A percentile compares a stretch with the other conserved stretches of the same genome.
Evolutionary conservation across 2,888 invertebrate genomes (phyloP).

Genomic region (Tinea semifulvella): DNA sequence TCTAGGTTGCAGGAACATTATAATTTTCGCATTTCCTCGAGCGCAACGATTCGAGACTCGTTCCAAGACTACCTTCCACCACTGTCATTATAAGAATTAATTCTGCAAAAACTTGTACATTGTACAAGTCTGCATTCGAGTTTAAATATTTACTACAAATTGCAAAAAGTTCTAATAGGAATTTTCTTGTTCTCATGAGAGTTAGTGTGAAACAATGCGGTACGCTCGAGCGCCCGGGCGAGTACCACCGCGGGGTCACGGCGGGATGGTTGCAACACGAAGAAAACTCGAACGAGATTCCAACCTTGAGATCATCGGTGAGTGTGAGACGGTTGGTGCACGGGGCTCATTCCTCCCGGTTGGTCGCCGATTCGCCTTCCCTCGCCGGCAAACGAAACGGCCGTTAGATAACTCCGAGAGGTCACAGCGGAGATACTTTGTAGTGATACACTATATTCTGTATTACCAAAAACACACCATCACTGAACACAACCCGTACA

Average conservation of each 20-base stretch:
- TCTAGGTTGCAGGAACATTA: slow-evolving; percentile 6
- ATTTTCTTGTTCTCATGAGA: slow-evolving; percentile 11
- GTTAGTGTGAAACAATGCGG: slow-evolving; percentile 9
- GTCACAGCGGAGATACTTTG: slow-evolving; percentile 52
- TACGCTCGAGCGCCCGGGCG: slow-evolving; percentile 7
- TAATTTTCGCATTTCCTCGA: slow-evolving; percentile 8
- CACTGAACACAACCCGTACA: slow-evolving; percentile 57
- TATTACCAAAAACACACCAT: slow-evolving; percentile 63
- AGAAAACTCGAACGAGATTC: slow-evolving; percentile 29
- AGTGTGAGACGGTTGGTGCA: slow-evolving; percentile 54
- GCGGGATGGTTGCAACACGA: slow-evolving; percentile 6
- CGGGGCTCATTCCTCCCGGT: slow-evolving; percentile 67
- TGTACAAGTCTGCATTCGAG: slow-evolving; percentile 9
- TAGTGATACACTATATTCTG: slow-evolving; percentile 59
- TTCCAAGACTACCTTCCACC: too few species aligned
- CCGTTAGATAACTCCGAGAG: slow-evolving; percentile 54
- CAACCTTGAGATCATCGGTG: slow-evolving; percentile 67
- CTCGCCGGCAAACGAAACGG: slow-evolving; percentile 58
- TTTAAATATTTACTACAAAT: slow-evolving; percentile 9
- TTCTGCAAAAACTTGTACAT: slow-evolving; percentile 12
- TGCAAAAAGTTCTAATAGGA: slow-evolving; percentile 11
- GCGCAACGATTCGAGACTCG: slow-evolving; percentile 6
- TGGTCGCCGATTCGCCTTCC: slow-evolving; percentile 50
- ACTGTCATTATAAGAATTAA: slow-evolving; percentile 8
- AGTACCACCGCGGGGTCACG: slow-evolving; percentile 19